Base-by-base conservation (phyloP, 2,888 invertebrate genomes). In the Trissolcus japonicus region DNA sequence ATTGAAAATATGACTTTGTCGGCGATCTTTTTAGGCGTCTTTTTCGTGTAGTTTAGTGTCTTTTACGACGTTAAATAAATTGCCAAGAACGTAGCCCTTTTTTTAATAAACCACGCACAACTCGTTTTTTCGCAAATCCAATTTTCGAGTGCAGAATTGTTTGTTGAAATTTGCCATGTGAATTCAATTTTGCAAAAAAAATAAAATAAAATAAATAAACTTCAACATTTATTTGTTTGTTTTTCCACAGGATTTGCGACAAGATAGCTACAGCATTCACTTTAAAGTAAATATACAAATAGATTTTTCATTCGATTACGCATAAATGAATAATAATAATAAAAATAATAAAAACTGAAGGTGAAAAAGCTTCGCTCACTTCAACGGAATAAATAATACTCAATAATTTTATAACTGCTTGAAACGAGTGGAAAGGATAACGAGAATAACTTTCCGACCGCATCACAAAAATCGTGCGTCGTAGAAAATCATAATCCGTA, bases 401-500 rank as follows among this genome's bases (percentile, higher is more conserved):
- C 35, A 35, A 35, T 35, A 35, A 35, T 35, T 35, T 35, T 11
- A 35, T 11, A 35, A 35, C 35, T 35, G 7, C 11, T 11, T 35
- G 35, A 11, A 57, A 16, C 13, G 35, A 56, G 13, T 35, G 50
- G 21, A 19, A 53, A 46, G 19, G 13, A n/a, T 11, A 16, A 16
- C 14, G 35, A 46, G 35, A 21, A 55, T 50, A 56, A 56, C 1
- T 50, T 40, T 19, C 4, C 11, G 14, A 40, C 25, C 57, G 55
- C 19, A 35, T 9, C 11, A 35, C 35, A 19, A 59, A 67, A 59
- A 60, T 19, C n/a, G 40, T 55, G 2, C 41, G 48, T 56, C 66
- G 63, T 61, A 60, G 51, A 65, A 51, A 66, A 59, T 74, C 25
- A 51, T 67, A 67, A 67, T 67, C 74, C 46, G 56, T 50, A 62